Evolutionary conservation across 2,888 invertebrate species (phyloP).

Genomic region (Caenorhabditis parvicauda): DNA sequence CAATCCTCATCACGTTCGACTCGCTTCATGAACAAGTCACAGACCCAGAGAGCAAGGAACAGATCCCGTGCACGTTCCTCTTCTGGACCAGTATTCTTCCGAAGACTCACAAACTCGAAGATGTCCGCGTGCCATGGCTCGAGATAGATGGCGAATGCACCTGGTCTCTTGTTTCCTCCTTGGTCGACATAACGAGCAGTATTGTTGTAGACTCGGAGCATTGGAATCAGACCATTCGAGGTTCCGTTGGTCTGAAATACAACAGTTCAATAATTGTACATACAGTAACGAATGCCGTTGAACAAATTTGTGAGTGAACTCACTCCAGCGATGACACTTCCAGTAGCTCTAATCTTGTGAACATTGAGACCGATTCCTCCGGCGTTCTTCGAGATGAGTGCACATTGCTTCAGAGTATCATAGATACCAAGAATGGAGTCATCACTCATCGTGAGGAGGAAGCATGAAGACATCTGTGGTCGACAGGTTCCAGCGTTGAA

Average conservation of each 20-base stretch:
- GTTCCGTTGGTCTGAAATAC: conserved; percentile 76
- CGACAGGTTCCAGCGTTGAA: conserved; percentile 86
- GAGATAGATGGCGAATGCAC: conserved; percentile 93
- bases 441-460: conserved; percentile 86
- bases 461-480: conserved; percentile 91
- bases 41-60: conserved; percentile 92
- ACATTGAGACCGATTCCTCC: conserved; percentile 95
- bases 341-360: conserved; percentile 88
- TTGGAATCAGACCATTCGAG: conserved; percentile 92
- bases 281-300: too few relatives aligned
- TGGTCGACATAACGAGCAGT: conserved; percentile 95
- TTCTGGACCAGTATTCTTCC: conserved; percentile 86
- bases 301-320: not conserved
- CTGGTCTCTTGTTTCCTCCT: conserved; percentile 94
- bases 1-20: conserved; percentile 71
- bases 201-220: conserved; percentile 90
- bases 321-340: conserved; percentile 82
- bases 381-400: conserved; percentile 90
- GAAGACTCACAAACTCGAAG: conserved; percentile 88
- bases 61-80: conserved; percentile 89
- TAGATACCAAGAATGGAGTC: conserved; percentile 71
- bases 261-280: not conserved
- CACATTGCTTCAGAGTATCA: conserved; percentile 70
- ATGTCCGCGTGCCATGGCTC: conserved; percentile 99
- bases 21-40: conserved; percentile 94